These are phyloP conservation scores for Chloroclystis v-ata DNA, from an alignment of 2,888 invertebrate species.

Conservation along the genomic window DNA sequence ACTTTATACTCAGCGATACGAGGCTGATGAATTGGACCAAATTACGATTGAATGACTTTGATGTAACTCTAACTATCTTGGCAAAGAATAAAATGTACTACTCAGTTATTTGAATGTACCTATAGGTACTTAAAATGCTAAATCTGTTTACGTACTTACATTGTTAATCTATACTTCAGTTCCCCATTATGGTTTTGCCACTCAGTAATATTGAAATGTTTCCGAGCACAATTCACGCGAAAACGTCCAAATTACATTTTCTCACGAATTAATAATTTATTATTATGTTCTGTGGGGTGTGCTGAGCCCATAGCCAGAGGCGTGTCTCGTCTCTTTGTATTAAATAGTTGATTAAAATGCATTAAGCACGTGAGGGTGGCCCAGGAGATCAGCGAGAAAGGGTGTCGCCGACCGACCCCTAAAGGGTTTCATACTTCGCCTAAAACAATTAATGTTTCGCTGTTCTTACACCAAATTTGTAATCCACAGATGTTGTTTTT, in stretches of 20 bases:
- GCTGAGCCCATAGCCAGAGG: constrained; percentile 5
- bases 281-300: constrained; percentile 1
- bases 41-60: background rate
- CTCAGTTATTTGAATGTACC: too few relatives aligned
- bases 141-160: too few relatives aligned
- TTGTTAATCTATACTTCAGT: too few relatives aligned
- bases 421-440: constrained; percentile 11
- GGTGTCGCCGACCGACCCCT: constrained; percentile 5
- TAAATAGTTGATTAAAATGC: constrained; percentile 28
- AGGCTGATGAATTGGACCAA: constrained; percentile 4
- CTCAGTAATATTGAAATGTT: background rate
- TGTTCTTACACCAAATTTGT: constrained; percentile 12
- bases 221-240: background rate
- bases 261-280: constrained; percentile 4
- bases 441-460: constrained; percentile 19
- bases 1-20: constrained; percentile 9
- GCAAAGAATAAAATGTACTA: too few relatives aligned
- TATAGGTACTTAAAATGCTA: too few relatives aligned
- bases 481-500: constrained; percentile 7
- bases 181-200: background rate
- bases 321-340: constrained; percentile 10
- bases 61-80: too few relatives aligned
- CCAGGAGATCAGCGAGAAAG: constrained; percentile 17
- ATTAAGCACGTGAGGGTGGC: constrained; percentile 21
- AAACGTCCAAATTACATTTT: constrained; percentile 3